Evolutionary conservation across 2,113 vertebrate species (phyloP), one percentile per base, ranked within the genome.

Genomic region (Verasper variegatus): DNA sequence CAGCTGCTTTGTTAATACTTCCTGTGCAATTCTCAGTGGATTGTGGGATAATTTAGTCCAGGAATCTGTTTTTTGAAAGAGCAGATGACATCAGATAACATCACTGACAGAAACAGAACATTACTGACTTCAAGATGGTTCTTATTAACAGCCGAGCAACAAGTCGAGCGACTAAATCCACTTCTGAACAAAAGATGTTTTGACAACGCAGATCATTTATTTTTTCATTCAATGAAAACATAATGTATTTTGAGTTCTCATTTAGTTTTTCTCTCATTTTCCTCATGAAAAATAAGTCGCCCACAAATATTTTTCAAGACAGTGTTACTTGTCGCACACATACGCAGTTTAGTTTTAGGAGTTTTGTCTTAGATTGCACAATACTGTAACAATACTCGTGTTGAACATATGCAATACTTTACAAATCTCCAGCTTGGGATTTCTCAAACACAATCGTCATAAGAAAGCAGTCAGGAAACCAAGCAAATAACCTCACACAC

Each of bases 401-500:
- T 27, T 62, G 8, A 59, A n/a, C 23, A 18, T 20, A 40, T 23
- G 35, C 14, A 63, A 45, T 23, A 9, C n/a, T 63, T 4, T 14
- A 15, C 15, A 6, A 17, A 17, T 23, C 6, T 4, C 37, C 24
- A 11, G 3, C 40, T 31, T 42, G 27, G 40, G 71, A 70, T 63
- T 79, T 75, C 23, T 26, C 21, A 17, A 78, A 5, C 11, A 45
- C 18, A 2, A 13, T 23, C n/a, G 20, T 51, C 7, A 54, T 17
- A 45, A 70, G 9, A 65, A 60, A 67, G 17, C 27, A 5, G 59
- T 49, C 6, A 24, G 31, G 31, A 31, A 31, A 31, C 31, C 31
- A 31, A 71, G 31, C 70, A 62, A 71, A 35, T 63, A 80, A 42
- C n/a, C 18, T 61, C 8, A 31, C 13, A n/a, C 40, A 42, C 40